These are phyloP conservation scores for Chitala chitala DNA, from an alignment of 2,113 vertebrate genomes.

Conservation along the genomic window DNA sequence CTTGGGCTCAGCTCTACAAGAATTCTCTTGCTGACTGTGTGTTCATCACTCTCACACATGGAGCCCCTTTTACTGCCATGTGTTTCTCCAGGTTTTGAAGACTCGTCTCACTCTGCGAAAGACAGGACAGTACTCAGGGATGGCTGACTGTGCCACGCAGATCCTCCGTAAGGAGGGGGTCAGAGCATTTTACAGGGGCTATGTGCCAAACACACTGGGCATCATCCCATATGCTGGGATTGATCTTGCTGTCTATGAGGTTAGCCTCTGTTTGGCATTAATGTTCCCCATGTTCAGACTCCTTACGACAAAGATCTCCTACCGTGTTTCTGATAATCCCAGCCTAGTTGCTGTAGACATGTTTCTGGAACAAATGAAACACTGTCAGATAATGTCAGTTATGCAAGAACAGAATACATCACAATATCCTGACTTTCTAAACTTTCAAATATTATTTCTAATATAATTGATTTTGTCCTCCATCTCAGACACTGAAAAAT, in stretches of 20 bases:
- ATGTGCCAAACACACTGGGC: conserved; percentile 48
- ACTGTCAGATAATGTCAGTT: no score
- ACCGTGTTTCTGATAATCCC: background rate
- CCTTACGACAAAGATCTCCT: background rate
- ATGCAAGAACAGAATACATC: no score
- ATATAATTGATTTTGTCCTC: background rate
- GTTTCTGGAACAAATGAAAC: no score
- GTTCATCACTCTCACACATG: background rate
- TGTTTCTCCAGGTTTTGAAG: conserved; percentile 65
- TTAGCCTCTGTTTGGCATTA: background rate
- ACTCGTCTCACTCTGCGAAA: conserved; percentile 72
- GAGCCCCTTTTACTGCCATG: background rate
- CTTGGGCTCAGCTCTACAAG: background rate
- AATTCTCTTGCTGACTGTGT: background rate
- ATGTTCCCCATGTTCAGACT: background rate
- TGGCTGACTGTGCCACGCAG: conserved; percentile 73
- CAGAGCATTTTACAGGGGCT: conserved; percentile 74
- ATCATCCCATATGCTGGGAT: conserved; percentile 25
- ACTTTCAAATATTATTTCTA: background rate
- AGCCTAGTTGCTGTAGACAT: background rate
- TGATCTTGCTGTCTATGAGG: conserved; percentile 25
- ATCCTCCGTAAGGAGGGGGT: conserved; percentile 68
- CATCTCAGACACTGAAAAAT: conserved; percentile 75
- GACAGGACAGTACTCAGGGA: conserved; percentile 75
- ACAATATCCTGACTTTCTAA: no score